A percentile compares a stretch with the other conserved stretches of the same genome.
Evolutionary conservation across 2,888 invertebrate genomes (phyloP).

Genomic region (Nipponacmea schrenckii): DNA sequence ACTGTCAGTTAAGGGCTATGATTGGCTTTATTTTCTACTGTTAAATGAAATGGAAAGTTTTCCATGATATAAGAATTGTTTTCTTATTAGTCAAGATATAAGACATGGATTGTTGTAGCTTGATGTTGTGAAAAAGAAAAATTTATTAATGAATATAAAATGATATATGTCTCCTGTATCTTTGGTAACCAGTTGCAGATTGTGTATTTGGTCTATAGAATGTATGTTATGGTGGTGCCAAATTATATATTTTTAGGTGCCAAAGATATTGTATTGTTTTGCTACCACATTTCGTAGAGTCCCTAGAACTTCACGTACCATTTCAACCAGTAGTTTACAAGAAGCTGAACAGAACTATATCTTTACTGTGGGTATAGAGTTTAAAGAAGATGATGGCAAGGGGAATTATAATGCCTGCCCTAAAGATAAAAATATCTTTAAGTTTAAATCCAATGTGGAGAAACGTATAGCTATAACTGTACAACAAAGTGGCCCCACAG

Average conservation of each 20-base stretch:
- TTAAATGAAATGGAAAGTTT: too few species aligned
- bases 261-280: conserved; percentile 78
- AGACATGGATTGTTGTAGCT: too few species aligned
- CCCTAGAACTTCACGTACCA: conserved; percentile 69
- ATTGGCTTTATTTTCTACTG: too few species aligned
- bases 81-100: too few species aligned
- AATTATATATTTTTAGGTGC: conserved; percentile 66
- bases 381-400: conserved; percentile 72
- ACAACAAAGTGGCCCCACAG: conserved; percentile 69
- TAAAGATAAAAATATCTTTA: conserved; percentile 72
- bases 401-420: conserved; percentile 81
- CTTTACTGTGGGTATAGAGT: conserved; percentile 91
- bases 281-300: conserved; percentile 92
- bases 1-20: too few species aligned
- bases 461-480: conserved; percentile 87
- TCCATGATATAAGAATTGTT: too few species aligned
- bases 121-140: too few species aligned
- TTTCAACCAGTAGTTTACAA: conserved; percentile 30
- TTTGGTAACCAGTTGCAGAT: too few species aligned
- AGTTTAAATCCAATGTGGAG: conserved; percentile 83
- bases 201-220: too few species aligned
- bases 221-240: too few species aligned
- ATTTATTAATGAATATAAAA: too few species aligned
- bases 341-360: conserved; percentile 76
- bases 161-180: too few species aligned